Base-by-base conservation (phyloP, 2,797 vertebrate genomes). In the Corythornis leucogaster region DNA sequence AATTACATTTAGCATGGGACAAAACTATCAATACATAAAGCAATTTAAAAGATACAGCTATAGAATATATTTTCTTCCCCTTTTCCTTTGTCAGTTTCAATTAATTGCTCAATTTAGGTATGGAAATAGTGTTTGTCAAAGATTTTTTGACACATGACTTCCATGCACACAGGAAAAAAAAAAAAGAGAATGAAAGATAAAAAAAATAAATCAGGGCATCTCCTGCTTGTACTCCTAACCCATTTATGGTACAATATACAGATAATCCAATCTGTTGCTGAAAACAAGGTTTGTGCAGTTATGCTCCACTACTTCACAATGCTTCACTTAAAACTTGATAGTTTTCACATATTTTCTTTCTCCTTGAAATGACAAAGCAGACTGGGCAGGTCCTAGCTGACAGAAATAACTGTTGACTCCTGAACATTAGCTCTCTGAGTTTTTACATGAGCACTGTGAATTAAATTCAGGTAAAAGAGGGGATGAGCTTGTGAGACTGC, bases 81-180 rank as follows among this genome's bases (percentile, higher is more conserved):
- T 61, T 85, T 82, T 66, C 70, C 83, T 94, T 92, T 90, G 87
- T 80, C 79, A 91, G 70, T 62, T 93, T 96, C 95, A 95, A 97
- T 96, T 83, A 74, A 64, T 93, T 87, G 88, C 75, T 97, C 96
- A 97, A 88, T 96, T 96, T 93, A 96, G 96, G 92, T 93, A 96
- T 95, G 94, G 96, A 96, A 97, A 96, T 96, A 91, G 80, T 70
- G 75, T 95, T 97, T 96, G 96, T 95, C 94, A 96, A 94, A 97
- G 93, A 90, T 81, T 95, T 96, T 90, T 85, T 93, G 94, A 94
- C 96, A 94, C 62, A 89, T 28, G 87, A 93, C 93, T 96, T 96
- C 93, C 61, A 90, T 57, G 92, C 88, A 92, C 92, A 90, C 61
- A n/a, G 17, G 45, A 38, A 30, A 40, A 81, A 67, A 85, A 89